phyloP scores from a whole-genome alignment of 2,888 invertebrate species.

The Lepidocyrtoides sp. region DNA sequence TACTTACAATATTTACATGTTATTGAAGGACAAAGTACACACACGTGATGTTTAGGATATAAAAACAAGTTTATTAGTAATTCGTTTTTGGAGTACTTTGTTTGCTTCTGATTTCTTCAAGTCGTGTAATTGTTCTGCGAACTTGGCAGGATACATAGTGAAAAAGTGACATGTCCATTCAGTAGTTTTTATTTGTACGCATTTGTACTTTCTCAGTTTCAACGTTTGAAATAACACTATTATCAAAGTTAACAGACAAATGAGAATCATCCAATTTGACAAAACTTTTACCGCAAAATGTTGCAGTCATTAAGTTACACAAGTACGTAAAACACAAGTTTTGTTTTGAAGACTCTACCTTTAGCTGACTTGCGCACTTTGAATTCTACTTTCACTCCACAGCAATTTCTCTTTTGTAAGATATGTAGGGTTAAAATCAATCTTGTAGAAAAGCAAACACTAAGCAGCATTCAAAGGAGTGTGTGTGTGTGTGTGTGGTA shows the following conservation, averaged over 20 bases:
- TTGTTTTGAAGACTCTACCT: background rate
- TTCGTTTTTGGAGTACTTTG: background rate
- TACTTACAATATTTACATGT: too few species aligned
- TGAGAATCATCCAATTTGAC: background rate
- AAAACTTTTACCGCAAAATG: constrained; percentile 22
- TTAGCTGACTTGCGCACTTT: background rate
- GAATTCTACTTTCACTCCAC: background rate
- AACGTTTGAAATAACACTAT: background rate
- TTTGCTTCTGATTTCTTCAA: background rate
- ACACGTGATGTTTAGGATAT: too few species aligned
- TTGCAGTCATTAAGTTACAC: constrained; percentile 4
- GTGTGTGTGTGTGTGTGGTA: background rate
- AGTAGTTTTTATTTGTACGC: background rate
- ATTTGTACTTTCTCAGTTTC: background rate
- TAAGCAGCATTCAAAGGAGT: background rate
- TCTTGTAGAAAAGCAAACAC: too few species aligned
- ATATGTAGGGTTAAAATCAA: background rate
- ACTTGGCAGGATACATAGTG: background rate
- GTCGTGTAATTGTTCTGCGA: background rate
- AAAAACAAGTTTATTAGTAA: background rate
- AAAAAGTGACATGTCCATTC: too few species aligned
- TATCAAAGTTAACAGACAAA: background rate
- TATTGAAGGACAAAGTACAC: too few species aligned
- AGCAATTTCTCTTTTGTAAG: background rate
- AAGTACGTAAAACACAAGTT: background rate